Base-by-base conservation (phyloP, 30 jellyfish, hydroid and myxozoan species). In the Hydra vulgaris region DNA sequence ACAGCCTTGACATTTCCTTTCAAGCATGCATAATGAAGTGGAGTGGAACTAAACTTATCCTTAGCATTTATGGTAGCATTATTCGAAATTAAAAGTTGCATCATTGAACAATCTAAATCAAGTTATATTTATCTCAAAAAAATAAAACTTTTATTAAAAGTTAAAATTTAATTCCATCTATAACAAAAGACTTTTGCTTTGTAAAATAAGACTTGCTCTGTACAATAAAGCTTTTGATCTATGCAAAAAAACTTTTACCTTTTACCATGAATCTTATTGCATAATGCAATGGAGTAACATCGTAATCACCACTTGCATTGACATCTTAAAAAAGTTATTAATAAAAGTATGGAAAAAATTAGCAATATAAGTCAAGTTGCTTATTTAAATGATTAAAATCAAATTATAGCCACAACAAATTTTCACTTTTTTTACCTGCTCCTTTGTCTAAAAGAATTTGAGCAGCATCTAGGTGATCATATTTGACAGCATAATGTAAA, bases 11-110 rank as follows among this genome's bases (percentile, higher is more conserved):
- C 71, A 66, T 84, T 88, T 20, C 83, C 94, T 26, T 89, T 85
- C 18, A 81, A 83, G 78, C 97, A 89, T 1, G 97, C 97, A 67
- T 84, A 89, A 76, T 89, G 97, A 66, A 89, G 72, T 7, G 97
- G 95, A 0, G 97, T 80, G 53, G 95, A 88, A 0, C 20, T 61
- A 72, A 81, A 88, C 53, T 81, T 66, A 69, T 89, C 97, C 18
- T 25, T 22, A 8, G 93, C 87, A 74, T 89, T 89, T 74, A 85
- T 78, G 25, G 80, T 66, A 0, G 89, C 95, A 54, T 69, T 70
- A 54, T 84, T 76, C 7, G 88, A 88, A n/a, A 89, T 79, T 26
- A 89, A 82, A n/a, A 79, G 79, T 18, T 89, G 91, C 40, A 89
- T 73, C 4, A 89, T 80, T 26, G 86, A 88, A 27, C 68, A 82